Percentiles rank a stretch among this genome's conserved stretches.
Evolutionary conservation across 2,797 vertebrate genomes (phyloP).

Genomic region (Coregonus suidteri): DNA sequence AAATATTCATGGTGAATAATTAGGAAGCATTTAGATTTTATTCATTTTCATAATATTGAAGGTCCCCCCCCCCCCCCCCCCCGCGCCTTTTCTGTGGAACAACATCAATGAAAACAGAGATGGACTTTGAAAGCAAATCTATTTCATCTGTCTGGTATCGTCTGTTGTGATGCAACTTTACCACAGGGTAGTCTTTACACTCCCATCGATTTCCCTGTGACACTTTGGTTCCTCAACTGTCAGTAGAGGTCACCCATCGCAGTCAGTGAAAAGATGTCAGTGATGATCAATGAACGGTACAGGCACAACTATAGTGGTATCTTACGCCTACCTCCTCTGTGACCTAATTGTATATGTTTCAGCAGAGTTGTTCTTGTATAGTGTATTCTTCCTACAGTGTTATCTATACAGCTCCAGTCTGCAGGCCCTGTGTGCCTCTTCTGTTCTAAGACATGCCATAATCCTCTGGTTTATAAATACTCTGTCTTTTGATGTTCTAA

Average conservation of each 20-base stretch:
- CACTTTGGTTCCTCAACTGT: constrained; percentile 18
- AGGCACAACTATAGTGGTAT: background rate
- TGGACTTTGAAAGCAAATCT: constrained; percentile 30
- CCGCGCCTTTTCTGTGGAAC: no score
- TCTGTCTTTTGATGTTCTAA: constrained; percentile 36
- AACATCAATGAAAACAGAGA: constrained; percentile 22
- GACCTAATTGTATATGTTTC: background rate
- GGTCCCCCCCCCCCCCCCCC: no score
- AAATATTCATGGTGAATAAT: constrained; percentile 26
- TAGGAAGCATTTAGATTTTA: constrained; percentile 27
- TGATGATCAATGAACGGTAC: background rate
- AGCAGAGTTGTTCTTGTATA: constrained; percentile 17
- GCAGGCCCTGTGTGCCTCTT: constrained; percentile 23
- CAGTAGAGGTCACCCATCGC: constrained; percentile 13
- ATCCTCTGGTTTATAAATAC: constrained; percentile 44
- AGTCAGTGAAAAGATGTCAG: background rate
- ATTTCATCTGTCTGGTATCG: constrained; percentile 23
- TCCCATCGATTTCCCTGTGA: constrained; percentile 20
- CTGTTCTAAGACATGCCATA: constrained; percentile 26
- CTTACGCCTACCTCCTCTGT: constrained; percentile 3
- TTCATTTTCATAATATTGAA: background rate
- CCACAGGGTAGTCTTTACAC: background rate
- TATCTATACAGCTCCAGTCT: constrained; percentile 20
- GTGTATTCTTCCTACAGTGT: constrained; percentile 19
- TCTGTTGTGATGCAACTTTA: constrained; percentile 19